These are phyloP conservation scores for Pachypanchax playfairii DNA, from an alignment of 2,113 vertebrate species.

Conservation along the genomic window DNA sequence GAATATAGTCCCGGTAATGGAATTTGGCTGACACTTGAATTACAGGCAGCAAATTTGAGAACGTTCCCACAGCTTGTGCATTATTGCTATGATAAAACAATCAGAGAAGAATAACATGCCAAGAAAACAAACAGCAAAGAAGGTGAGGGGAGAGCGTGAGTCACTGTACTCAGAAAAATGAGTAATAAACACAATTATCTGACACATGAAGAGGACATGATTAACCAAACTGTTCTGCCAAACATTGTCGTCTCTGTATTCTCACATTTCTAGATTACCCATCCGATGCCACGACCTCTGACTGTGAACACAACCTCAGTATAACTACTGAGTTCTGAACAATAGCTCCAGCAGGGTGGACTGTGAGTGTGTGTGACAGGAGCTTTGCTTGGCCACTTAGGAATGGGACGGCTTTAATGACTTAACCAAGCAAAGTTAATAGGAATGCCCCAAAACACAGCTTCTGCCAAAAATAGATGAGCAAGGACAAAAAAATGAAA, in stretches of 20 bases:
- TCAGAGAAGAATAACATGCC: slow-evolving; percentile 6
- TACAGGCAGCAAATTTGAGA: slow-evolving; percentile 22
- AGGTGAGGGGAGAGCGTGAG: neutral
- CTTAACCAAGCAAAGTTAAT: slow-evolving; percentile 55
- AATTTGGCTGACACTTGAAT: slow-evolving; percentile 27
- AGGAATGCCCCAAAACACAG: slow-evolving; percentile 47
- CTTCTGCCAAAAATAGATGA: slow-evolving; percentile 52
- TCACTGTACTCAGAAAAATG: slow-evolving; percentile 3
- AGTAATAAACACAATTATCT: neutral
- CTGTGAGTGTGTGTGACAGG: slow-evolving; percentile 57
- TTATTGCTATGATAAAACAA: slow-evolving; percentile 23
- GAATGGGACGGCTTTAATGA: slow-evolving; percentile 57
- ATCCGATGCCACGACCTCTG: slow-evolving; percentile 34
- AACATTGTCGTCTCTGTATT: slow-evolving; percentile 20
- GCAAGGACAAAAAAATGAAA: slow-evolving; percentile 26
- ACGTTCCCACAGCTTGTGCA: neutral
- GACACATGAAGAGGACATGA: neutral
- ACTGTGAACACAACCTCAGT: slow-evolving; percentile 24
- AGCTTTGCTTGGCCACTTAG: slow-evolving; percentile 61
- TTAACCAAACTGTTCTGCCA: neutral
- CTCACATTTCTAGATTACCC: slow-evolving; percentile 27
- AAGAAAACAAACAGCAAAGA: slow-evolving; percentile 6
- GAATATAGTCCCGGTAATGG: neutral
- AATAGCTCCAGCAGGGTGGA: slow-evolving; percentile 47
- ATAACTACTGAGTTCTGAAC: slow-evolving; percentile 38